Evolutionary conservation across 2,888 invertebrate species (phyloP), one percentile per base, ranked within the genome.

Genomic region (Blera fallax): DNA sequence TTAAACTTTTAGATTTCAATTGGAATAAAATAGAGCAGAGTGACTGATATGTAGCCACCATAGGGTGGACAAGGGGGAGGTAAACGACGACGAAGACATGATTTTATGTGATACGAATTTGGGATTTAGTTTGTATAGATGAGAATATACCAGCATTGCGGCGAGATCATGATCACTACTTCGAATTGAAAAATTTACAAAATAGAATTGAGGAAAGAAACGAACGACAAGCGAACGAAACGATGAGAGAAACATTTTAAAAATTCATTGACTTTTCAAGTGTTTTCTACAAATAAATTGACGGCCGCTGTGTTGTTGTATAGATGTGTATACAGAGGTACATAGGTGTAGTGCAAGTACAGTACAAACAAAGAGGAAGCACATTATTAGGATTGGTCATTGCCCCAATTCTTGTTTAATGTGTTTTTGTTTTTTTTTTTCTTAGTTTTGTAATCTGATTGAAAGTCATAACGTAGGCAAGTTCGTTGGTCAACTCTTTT

Each of bases 321-420:
- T 43, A 21, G 54, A 37, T 58, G 54, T 56, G 40, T 70, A 18
- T 16, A 40, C 14, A 40, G 24, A 27, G 27, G n/a, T n/a, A n/a
- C n/a, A 50, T 76, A 37, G 16, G 52, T 43, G 24, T 37, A 40
- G 14, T 67, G 50, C 48, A 76, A 40, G 52, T 52, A 64, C 62
- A 54, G 29, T 73, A 54, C 37, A 62, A 27, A 32, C 62, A 73
- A 40, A 64, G 43, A 43, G 56, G 45, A 56, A 48, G 48, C 43
- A 64, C 74, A 74, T 34, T 65, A 77, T 69, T 52, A 43, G 40
- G 56, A 60, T 69, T 77, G 77, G 77, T 52, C 77, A 77, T 69
- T 77, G 77, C 69, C 69, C 69, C 52, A 69, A 45, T 69, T 77
- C 45, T 48, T 37, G 3, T 11, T 16, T 34, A 14, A 16, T 2